Base-by-base conservation (phyloP, 2,888 invertebrate genomes). In the Lathronympha strigana region DNA sequence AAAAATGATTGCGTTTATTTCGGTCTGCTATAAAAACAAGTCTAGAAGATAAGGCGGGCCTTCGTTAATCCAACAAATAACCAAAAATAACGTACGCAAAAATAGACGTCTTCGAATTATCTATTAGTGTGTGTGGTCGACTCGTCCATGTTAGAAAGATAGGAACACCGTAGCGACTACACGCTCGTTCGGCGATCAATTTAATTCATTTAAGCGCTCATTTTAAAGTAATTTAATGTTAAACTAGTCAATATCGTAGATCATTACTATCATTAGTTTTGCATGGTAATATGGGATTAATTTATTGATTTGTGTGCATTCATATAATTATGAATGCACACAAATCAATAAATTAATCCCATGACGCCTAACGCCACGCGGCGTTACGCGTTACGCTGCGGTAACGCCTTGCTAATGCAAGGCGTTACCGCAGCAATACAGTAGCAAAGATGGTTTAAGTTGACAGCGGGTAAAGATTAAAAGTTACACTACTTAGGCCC, bases 201-300 rank as follows among this genome's bases (percentile, higher is more conserved):
- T 57, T 73, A 75, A 77, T 80, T 76, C 77, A 76, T 73, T 74
- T 76, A 68, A 77, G 38, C 60, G 47, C 66, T 49, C 47, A 67
- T 68, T 68, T 61, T 61, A 60, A 25, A 31, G n/a, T 31, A 36
- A 54, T 66, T 54, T 23, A 54, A 15, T 21, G 61, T 66, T 61
- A 64, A 51, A 51, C 43, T 19, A 43, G 17, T 50, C 57, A 33
- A 63, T 58, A 58, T 33, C 58, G 51, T 64, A 53, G 51, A 58
- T 51, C n/a, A 53, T 47, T 47, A 38, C 23, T 23, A 58, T 51
- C n/a, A 53, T 47, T 47, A 38, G 31, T 23, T 58, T 33, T 36
- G 15, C 54, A 61, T 61, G 54, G 13, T 47, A 54, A 47, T 60
- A 28, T 17, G 19, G 15, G 40, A 51, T 40, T 51, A 15, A 51